These are phyloP conservation scores for Denticeps clupeoides DNA, from an alignment of 2,797 vertebrate genomes.

Conservation along the genomic window DNA sequence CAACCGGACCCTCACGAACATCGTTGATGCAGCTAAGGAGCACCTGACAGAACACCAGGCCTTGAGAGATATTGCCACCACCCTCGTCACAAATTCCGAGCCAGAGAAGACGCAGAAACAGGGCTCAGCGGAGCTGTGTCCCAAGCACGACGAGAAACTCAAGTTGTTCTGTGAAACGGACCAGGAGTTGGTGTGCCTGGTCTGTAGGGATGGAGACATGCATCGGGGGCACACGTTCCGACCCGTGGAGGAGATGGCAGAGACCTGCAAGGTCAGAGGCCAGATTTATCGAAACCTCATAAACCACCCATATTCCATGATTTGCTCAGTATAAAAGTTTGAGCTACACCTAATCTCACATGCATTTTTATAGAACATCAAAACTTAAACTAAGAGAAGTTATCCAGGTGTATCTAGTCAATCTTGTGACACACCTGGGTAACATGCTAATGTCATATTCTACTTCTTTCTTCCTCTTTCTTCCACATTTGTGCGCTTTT, in stretches of 20 bases:
- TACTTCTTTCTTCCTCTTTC: too few species aligned
- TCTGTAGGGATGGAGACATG: conserved; percentile 37
- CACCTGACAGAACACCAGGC: conserved; percentile 23
- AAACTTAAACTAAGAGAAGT: too few species aligned
- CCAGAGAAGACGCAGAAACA: conserved; percentile 7
- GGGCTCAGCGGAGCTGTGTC: too few species aligned
- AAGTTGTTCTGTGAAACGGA: conserved; percentile 52
- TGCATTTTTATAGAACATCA: too few species aligned
- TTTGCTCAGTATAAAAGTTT: background rate
- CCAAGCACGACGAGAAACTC: conserved; percentile 45
- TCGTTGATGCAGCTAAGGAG: conserved; percentile 33
- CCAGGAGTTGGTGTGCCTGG: conserved; percentile 39
- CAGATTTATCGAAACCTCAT: background rate
- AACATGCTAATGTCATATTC: too few species aligned
- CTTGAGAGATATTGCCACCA: conserved; percentile 4
- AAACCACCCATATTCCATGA: background rate
- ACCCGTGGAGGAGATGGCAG: conserved; percentile 41
- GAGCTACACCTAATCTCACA: too few species aligned
- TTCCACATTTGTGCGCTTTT: too few species aligned
- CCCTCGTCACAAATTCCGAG: too few species aligned
- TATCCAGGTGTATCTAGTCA: too few species aligned
- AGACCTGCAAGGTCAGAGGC: conserved; percentile 28
- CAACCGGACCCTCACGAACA: conserved; percentile 30
- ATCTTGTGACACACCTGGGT: too few species aligned
- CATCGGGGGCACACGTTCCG: conserved; percentile 45